Evolutionary conservation across 1,140 invertebrate species (phyloP).

Genomic region (Stratiolaelaps scimitus): DNA sequence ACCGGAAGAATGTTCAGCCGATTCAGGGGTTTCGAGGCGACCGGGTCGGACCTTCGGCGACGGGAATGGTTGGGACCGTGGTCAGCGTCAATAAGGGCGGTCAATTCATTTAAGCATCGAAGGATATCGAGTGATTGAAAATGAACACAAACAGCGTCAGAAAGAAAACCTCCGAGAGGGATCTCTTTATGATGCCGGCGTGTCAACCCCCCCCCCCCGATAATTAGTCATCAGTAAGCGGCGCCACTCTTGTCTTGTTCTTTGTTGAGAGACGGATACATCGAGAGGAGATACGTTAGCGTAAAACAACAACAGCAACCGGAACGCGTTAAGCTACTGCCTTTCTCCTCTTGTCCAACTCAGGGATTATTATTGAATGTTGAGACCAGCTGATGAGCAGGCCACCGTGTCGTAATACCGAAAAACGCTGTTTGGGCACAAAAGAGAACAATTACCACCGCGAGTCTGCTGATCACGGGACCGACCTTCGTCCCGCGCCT

Average conservation of each 20-base stretch:
- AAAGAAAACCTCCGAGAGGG: neutral
- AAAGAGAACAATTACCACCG: too few relatives aligned
- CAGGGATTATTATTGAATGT: too few relatives aligned
- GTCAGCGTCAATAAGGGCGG: slow-evolving; percentile 26
- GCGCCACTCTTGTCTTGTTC: neutral
- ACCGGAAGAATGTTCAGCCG: slow-evolving; percentile 23
- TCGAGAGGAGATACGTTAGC: too few relatives aligned
- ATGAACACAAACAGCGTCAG: neutral
- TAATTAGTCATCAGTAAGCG: neutral
- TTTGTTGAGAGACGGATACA: too few relatives aligned
- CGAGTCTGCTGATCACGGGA: too few relatives aligned
- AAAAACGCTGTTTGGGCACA: too few relatives aligned
- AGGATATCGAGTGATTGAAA: neutral
- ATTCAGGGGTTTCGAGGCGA: slow-evolving; percentile 4
- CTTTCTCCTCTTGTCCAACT: too few relatives aligned
- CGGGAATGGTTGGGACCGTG: slow-evolving; percentile 20
- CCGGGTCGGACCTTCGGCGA: slow-evolving; percentile 9
- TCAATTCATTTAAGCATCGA: slow-evolving; percentile 16
- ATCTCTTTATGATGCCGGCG: neutral
- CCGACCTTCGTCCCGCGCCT: too few relatives aligned
- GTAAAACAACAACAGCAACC: too few relatives aligned
- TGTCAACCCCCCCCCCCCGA: neutral
- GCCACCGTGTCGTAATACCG: too few relatives aligned
- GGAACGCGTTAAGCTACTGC: too few relatives aligned
- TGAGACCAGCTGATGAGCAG: too few relatives aligned